Percentiles rank a stretch among this genome's conserved stretches.
Conservation (phyloP, 2,888 invertebrate species). For the Nymphalis urticae region DNA sequence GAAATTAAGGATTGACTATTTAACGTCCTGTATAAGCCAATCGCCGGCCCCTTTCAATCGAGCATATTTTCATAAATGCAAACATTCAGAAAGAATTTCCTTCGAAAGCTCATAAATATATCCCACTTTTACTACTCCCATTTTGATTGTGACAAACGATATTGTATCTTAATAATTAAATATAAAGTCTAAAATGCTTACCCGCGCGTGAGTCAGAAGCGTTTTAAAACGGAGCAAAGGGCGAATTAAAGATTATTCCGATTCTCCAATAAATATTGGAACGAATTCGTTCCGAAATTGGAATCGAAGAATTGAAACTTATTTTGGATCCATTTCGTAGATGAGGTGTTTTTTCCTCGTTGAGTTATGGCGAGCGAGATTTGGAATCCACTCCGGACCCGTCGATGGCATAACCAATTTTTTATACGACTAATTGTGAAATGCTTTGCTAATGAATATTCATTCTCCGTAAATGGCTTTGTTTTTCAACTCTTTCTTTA, state of each 20-base stretch:
- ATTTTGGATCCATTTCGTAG: conserved; percentile 75
- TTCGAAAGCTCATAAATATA: conserved; percentile 81
- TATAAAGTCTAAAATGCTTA: conserved; percentile 46
- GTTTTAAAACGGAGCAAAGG: conserved; percentile 72
- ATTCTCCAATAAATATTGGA: conserved; percentile 77
- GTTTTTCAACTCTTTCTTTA: conserved; percentile 3
- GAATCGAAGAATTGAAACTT: conserved; percentile 78
- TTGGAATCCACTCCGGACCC: conserved; percentile 7
- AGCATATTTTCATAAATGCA: conserved; percentile 82
- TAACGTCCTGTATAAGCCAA: conserved; percentile 49
- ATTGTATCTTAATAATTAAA: conserved; percentile 43
- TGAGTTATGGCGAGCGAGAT: conserved; percentile 51
- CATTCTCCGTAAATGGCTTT: not conserved
- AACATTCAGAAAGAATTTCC: conserved; percentile 80
- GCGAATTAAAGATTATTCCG: conserved; percentile 78
- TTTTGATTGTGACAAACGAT: conserved; percentile 41
- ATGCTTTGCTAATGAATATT: conserved; percentile 9
- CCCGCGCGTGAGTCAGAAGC: conserved; percentile 59
- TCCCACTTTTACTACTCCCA: conserved; percentile 75
- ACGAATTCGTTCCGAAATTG: conserved; percentile 75
- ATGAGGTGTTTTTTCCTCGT: conserved; percentile 72
- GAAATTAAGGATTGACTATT: conserved; percentile 6
- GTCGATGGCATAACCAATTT: conserved; percentile 6
- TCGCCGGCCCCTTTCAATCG: conserved; percentile 63
- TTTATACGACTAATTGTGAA: conserved; percentile 33